Conservation (phyloP, 1,140 invertebrate species). For the Platyscapa corneri region DNA sequence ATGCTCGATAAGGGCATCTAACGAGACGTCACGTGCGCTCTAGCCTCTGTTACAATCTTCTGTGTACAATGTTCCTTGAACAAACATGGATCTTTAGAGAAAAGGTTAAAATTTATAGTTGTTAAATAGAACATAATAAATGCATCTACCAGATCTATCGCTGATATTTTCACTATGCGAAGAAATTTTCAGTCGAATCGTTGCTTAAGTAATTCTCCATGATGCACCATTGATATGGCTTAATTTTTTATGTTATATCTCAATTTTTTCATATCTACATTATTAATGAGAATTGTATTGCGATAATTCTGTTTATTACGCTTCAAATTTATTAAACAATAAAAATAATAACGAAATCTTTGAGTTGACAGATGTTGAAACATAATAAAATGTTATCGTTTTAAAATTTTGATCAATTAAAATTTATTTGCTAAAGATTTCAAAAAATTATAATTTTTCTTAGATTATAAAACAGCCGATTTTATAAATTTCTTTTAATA, state of each 20-base stretch:
- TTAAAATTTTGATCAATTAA: no score
- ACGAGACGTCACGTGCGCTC: background rate
- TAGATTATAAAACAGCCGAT: no score
- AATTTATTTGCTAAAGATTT: no score
- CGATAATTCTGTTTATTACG: no score
- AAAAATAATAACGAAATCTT: no score
- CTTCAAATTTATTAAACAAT: no score
- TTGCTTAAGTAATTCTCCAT: background rate
- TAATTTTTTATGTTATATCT: background rate
- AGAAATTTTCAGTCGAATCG: background rate
- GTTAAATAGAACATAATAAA: background rate
- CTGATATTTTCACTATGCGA: background rate
- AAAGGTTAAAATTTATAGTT: background rate
- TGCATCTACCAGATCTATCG: background rate
- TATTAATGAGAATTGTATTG: no score
- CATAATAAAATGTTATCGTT: no score
- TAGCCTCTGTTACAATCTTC: background rate
- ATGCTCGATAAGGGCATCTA: background rate
- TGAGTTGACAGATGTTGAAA: no score
- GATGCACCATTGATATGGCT: background rate
- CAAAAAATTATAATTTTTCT: no score
- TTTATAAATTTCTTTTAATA: no score
- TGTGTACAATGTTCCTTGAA: background rate
- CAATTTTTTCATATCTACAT: background rate
- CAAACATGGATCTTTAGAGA: background rate